These are phyloP conservation scores for Leptosomus discolor DNA, from an alignment of 2,113 vertebrate species.

Conservation along the genomic window DNA sequence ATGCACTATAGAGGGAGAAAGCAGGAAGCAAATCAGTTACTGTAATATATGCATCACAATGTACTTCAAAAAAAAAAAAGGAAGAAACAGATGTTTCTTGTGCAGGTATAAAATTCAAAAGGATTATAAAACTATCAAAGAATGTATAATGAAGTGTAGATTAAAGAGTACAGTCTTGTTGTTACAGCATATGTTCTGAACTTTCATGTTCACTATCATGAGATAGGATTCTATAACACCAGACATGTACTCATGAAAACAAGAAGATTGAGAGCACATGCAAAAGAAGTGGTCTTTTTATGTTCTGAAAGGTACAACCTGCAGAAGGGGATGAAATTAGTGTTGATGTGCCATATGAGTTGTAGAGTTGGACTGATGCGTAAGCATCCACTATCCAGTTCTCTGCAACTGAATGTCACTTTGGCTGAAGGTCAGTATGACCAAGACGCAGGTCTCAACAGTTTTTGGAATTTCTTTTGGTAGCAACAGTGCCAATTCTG, in stretches of 20 bases:
- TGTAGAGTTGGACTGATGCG: neutral
- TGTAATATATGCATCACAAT: neutral
- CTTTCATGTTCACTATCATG: too few species aligned
- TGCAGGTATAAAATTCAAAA: conserved; percentile 35
- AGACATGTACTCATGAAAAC: neutral
- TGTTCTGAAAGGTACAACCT: neutral
- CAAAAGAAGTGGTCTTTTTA: neutral
- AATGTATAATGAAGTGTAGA: neutral
- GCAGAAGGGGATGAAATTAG: neutral
- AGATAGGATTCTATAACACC: neutral
- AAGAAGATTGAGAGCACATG: neutral
- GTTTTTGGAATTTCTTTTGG: neutral
- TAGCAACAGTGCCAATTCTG: neutral
- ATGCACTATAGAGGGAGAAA: neutral
- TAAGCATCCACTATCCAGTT: neutral
- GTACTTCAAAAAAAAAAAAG: neutral
- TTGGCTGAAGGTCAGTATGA: neutral
- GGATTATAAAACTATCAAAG: conserved; percentile 6
- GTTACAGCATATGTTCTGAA: neutral
- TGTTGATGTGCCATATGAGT: neutral
- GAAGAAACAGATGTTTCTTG: neutral
- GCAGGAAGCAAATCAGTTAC: neutral
- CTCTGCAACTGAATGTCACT: neutral
- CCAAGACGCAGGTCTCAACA: neutral
- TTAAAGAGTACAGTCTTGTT: neutral